Percentiles rank a stretch among this genome's conserved stretches.
Conservation (phyloP, 37 sponge, comb jelly and placozoan species). For the Halisarca cf. caerulea region DNA sequence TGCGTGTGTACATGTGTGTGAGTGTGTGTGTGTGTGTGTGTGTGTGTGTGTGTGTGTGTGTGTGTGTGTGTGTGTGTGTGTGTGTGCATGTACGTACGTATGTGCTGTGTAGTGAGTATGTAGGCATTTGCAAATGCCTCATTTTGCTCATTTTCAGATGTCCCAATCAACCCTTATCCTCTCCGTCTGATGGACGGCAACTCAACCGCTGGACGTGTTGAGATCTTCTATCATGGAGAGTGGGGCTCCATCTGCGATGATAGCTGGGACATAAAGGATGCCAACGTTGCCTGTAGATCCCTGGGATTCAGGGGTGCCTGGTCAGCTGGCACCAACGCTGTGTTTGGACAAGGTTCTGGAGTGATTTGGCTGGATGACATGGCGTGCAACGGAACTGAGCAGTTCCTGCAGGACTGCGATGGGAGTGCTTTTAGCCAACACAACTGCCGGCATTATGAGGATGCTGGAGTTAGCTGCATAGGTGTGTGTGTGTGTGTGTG, state of each 20-base stretch:
- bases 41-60: too few relatives aligned
- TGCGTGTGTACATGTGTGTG: too few relatives aligned
- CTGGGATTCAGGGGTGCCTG: slow-evolving; percentile 31
- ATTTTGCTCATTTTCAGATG: too few relatives aligned
- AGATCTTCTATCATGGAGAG: slow-evolving; percentile 29
- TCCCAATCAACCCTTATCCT: slow-evolving; percentile 9
- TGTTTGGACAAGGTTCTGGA: neutral
- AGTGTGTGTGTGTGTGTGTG: too few relatives aligned
- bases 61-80: too few relatives aligned
- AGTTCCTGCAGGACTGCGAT: slow-evolving; percentile 22
- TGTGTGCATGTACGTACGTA: too few relatives aligned
- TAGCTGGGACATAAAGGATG: neutral
- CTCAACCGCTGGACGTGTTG: slow-evolving; percentile 17
- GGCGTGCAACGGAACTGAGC: slow-evolving; percentile 32
- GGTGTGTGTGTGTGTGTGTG: slow-evolving; percentile 23
- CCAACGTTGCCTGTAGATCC: slow-evolving; percentile 19
- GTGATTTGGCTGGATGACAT: slow-evolving; percentile 50
- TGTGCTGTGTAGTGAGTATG: too few relatives aligned
- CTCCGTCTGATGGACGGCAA: slow-evolving; percentile 26
- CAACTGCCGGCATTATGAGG: slow-evolving; percentile 31
- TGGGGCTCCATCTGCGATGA: slow-evolving; percentile 50
- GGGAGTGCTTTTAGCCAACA: neutral
- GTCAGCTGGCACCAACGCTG: neutral
- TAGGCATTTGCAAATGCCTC: too few relatives aligned
- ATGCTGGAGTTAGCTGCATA: slow-evolving; percentile 34